These are phyloP conservation scores for Actenoides hombroni DNA, from an alignment of 2,113 vertebrate genomes.

Conservation along the genomic window DNA sequence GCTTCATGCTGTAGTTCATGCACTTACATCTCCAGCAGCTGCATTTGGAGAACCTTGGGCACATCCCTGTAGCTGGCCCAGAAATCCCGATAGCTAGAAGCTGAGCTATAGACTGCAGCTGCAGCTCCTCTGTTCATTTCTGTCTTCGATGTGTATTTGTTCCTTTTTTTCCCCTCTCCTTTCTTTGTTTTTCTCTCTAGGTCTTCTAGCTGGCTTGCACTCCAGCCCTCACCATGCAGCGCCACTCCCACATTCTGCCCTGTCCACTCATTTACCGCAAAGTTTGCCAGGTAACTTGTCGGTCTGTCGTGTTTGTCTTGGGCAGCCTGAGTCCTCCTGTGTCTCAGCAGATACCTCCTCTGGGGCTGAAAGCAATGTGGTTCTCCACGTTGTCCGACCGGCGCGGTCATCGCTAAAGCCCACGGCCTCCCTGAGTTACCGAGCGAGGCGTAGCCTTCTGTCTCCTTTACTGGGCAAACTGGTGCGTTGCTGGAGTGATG, in stretches of 20 bases:
- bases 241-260: slow-evolving; percentile 78
- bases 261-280: slow-evolving; percentile 80
- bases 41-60: neutral
- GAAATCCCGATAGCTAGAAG: neutral
- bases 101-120: neutral
- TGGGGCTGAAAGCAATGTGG: neutral
- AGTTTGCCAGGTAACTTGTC: slow-evolving; percentile 83
- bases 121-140: slow-evolving; percentile 36
- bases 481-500: neutral
- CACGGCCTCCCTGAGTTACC: accelerated
- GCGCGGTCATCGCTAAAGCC: neutral
- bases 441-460: neutral
- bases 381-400: neutral
- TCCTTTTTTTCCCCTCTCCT: slow-evolving; percentile 42
- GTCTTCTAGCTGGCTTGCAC: slow-evolving; percentile 84
- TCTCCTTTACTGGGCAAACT: neutral
- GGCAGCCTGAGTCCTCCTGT: neutral
- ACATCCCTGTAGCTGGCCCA: neutral
- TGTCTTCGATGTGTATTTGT: slow-evolving; percentile 68
- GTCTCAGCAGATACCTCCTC: neutral
- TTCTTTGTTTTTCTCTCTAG: slow-evolving; percentile 72
- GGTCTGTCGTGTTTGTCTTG: neutral
- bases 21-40: slow-evolving; percentile 9
- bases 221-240: slow-evolving; percentile 78
- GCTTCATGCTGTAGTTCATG: neutral